These are phyloP conservation scores for Drosophila obscura DNA, from an alignment of 1,140 invertebrate genomes.

Conservation along the genomic window DNA sequence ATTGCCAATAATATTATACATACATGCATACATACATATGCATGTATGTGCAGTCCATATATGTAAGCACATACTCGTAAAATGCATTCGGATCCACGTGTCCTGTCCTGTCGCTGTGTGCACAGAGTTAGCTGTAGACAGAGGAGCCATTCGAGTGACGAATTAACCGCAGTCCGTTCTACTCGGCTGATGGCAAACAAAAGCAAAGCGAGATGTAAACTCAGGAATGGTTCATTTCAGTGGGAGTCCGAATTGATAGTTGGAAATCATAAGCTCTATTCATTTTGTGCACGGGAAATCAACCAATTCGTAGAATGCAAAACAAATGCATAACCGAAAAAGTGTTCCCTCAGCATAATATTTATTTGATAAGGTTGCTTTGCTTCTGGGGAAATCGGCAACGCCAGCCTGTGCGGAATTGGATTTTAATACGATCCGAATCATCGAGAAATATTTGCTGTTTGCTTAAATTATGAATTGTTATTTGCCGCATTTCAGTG, in stretches of 20 bases:
- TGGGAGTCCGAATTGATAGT: too few species aligned
- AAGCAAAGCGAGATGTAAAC: too few species aligned
- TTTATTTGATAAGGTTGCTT: conserved; percentile 24
- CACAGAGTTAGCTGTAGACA: not conserved
- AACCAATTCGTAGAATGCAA: not conserved
- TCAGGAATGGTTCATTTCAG: too few species aligned
- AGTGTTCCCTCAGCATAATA: conserved; percentile 12
- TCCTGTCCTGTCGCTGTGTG: not conserved
- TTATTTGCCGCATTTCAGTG: conserved; percentile 34
- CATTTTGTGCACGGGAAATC: not conserved
- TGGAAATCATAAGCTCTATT: too few species aligned
- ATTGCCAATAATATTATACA: conserved; percentile 69
- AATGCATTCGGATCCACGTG: conserved; percentile 6
- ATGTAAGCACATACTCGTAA: conserved; percentile 4
- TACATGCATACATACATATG: conserved; percentile 9
- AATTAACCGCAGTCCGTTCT: conserved; percentile 15
- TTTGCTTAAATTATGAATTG: conserved; percentile 47
- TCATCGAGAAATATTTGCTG: conserved; percentile 8
- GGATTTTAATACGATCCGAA: too few species aligned
- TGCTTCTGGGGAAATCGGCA: too few species aligned
- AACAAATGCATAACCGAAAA: not conserved
- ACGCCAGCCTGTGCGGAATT: too few species aligned
- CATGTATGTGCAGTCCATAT: conserved; percentile 5
- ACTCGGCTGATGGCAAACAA: too few species aligned
- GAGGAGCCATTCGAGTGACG: conserved; percentile 3